Evolutionary conservation across 2,888 invertebrate genomes (phyloP).

Genomic region (Drosophila tripunctata): DNA sequence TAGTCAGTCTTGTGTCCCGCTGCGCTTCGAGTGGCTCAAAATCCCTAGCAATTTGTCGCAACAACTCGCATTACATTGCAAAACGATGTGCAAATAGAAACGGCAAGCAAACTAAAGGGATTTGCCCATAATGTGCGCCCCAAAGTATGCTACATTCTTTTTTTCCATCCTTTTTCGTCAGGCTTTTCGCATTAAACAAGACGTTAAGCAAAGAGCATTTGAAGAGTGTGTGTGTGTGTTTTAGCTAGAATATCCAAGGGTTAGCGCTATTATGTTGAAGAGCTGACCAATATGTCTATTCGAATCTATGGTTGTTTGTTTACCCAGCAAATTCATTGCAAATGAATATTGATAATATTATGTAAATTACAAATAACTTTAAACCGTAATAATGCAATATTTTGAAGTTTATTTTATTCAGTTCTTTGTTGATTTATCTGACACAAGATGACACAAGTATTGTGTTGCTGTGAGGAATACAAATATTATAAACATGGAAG

Average conservation of each 20-base stretch:
- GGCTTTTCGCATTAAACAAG: constrained; percentile 50
- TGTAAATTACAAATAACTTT: too few species aligned
- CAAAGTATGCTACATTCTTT: constrained; percentile 40
- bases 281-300: neutral
- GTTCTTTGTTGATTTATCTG: too few species aligned
- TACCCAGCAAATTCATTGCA: too few species aligned
- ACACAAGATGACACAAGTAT: too few species aligned
- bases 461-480: too few species aligned
- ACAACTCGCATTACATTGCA: constrained; percentile 77
- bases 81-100: constrained; percentile 75
- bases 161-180: constrained; percentile 19
- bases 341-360: too few species aligned
- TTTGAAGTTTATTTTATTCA: too few species aligned
- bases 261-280: neutral
- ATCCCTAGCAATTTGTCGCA: constrained; percentile 77
- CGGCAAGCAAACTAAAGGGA: constrained; percentile 65
- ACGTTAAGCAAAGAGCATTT: constrained; percentile 10
- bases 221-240: constrained; percentile 14
- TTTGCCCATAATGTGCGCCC: constrained; percentile 58
- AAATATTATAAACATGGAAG: too few species aligned
- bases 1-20: constrained; percentile 16
- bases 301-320: neutral
- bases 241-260: neutral
- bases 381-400: too few species aligned
- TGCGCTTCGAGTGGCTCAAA: constrained; percentile 53